Evolutionary conservation across 2,113 vertebrate species (phyloP).

Genomic region (Elachura formosa): DNA sequence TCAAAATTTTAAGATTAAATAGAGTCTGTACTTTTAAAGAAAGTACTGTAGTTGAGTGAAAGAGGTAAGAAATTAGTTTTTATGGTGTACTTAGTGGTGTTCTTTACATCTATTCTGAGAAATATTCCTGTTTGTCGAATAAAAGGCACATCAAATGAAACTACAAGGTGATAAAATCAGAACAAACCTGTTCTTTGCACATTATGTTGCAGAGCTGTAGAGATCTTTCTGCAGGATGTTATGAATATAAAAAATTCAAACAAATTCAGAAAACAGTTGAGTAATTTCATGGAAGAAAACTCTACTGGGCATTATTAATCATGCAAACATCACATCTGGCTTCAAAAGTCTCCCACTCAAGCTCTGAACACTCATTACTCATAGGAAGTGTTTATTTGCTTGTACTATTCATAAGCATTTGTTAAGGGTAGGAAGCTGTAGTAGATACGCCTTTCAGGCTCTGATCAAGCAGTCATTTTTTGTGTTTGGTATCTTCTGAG

Average conservation of each 20-base stretch:
- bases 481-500: background rate
- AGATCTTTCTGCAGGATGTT: background rate
- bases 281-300: background rate
- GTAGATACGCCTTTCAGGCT: background rate
- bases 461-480: background rate
- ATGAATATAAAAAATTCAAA: background rate
- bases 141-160: background rate
- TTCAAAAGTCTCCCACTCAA: background rate
- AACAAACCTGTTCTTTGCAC: background rate
- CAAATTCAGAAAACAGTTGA: background rate
- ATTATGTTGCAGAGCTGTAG: background rate
- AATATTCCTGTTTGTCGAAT: background rate
- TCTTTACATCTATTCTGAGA: background rate
- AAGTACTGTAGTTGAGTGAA: background rate
- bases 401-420: background rate
- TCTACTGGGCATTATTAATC: background rate
- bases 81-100: background rate
- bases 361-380: background rate
- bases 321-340: background rate
- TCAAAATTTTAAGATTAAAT: background rate
- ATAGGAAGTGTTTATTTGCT: background rate
- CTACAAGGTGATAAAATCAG: background rate
- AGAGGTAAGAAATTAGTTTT: background rate
- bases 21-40: background rate
- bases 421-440: background rate